Evolutionary conservation across 2,113 vertebrate genomes (phyloP), one percentile per base, ranked within the genome.

Genomic region (Epinephelus fuscoguttatus): DNA sequence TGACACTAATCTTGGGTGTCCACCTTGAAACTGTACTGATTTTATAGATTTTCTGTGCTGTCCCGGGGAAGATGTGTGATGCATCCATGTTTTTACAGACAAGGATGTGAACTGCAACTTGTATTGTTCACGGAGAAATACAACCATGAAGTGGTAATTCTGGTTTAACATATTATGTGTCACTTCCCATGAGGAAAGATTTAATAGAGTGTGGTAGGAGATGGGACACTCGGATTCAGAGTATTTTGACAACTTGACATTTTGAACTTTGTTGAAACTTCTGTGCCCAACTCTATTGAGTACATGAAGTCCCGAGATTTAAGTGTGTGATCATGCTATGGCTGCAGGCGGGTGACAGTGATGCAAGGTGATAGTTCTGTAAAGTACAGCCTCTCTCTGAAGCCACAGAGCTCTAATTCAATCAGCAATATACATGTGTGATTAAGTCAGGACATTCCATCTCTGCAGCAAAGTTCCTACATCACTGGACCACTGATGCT

Each of bases 361-460:
- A 93, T 87, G 55, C 14, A 61, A 80, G 56, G 52, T 40, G 89
- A 88, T 75, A 13, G 67, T 57, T 53, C 62, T 47, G 33, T 75
- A 66, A 71, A 78, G 63, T 56, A 19, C 59, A 78, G 72, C 52
- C 63, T 90, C 69, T 59, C 67, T 82, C 63, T 72, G 68, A 83
- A 80, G 66, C 47, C 60, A 15, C 60, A 37, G 4, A 59, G 49
- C 40, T 62, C 53, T 75, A 75, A 86, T 86, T 63, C 70, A 87
- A 81, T 90, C 84, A 89, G 33, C 62, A 25, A 68, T 64, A 67
- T 69, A 62, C 25, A 53, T 52, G 73, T 77, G 88, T 71, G 89
- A 88, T 70, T 10, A 0, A 17, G 56, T 13, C 47, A 14, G 68
- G 61, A 74, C n/a, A 55, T 30, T 30, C 30, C 21, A 59, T 56